Percentiles rank a stretch among this genome's conserved stretches.
These are phyloP conservation scores for Allacma fusca DNA, from an alignment of 2,888 invertebrate genomes.

Conservation along the genomic window DNA sequence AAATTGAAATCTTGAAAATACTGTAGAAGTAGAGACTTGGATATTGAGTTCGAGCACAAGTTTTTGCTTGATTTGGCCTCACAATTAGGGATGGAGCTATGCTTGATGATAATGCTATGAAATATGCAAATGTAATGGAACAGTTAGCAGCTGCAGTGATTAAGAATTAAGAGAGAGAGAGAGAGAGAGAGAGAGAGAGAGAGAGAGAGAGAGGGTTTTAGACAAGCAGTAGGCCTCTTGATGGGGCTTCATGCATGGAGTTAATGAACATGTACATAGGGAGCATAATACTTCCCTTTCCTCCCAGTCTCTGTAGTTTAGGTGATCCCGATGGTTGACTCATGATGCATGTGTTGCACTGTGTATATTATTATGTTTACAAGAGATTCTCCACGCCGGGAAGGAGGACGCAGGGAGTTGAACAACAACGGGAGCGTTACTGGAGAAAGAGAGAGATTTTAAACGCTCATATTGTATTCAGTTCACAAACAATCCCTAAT, in stretches of 20 bases:
- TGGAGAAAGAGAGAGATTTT: conserved; percentile 8
- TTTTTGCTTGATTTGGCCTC: neutral
- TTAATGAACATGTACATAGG: neutral
- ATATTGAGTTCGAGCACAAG: too few species aligned
- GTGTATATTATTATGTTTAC: neutral
- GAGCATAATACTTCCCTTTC: neutral
- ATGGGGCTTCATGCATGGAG: neutral
- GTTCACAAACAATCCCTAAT: conserved; percentile 25
- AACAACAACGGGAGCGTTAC: neutral
- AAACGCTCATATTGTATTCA: conserved; percentile 28
- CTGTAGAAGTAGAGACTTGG: too few species aligned
- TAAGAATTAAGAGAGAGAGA: conserved; percentile 18
- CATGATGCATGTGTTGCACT: neutral
- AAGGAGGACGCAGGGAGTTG: neutral
- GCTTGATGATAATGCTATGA: conserved; percentile 17
- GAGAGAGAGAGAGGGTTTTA: neutral
- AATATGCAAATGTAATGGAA: conserved; percentile 28
- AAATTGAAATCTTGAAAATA: too few species aligned
- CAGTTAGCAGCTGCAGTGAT: conserved; percentile 34
- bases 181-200: too few species aligned
- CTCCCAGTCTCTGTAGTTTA: too few species aligned
- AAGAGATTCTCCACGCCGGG: conserved; percentile 16
- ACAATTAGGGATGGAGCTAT: neutral
- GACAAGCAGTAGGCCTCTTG: neutral
- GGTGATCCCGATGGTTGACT: neutral